These are phyloP conservation scores for Hippoglossus hippoglossus DNA, from an alignment of 2,797 vertebrate genomes.

Conservation along the genomic window DNA sequence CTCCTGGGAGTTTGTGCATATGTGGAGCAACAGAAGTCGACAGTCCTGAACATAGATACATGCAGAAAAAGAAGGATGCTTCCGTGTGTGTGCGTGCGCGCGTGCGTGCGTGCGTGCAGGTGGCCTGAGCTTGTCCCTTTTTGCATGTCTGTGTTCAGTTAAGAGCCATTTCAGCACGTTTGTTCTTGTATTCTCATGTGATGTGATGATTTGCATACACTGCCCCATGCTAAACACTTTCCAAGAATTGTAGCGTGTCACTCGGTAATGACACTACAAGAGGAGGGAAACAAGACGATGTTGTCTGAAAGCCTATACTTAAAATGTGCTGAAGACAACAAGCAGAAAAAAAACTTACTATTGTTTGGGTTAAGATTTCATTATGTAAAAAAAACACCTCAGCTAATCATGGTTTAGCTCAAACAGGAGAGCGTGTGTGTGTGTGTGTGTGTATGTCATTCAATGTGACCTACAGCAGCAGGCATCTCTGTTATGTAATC, in stretches of 20 bases:
- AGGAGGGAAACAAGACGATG: not conserved
- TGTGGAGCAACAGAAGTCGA: slow-evolving; percentile 35
- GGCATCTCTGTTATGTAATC: slow-evolving; percentile 71
- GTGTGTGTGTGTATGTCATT: slow-evolving; percentile 58
- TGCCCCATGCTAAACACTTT: slow-evolving; percentile 10
- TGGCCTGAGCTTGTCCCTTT: not conserved
- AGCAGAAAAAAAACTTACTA: slow-evolving; percentile 8
- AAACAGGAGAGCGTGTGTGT: slow-evolving; percentile 3
- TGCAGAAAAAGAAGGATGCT: slow-evolving; percentile 46
- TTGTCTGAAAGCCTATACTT: slow-evolving; percentile 12
- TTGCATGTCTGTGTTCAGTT: not conserved
- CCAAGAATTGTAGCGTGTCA: slow-evolving; percentile 18
- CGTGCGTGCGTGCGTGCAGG: not conserved
- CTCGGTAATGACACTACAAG: slow-evolving; percentile 12
- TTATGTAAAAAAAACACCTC: not conserved
- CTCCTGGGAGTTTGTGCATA: slow-evolving; percentile 6
- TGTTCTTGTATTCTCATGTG: slow-evolving; percentile 14
- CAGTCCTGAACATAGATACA: slow-evolving; percentile 33
- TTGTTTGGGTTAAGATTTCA: slow-evolving; percentile 16
- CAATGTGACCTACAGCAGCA: slow-evolving; percentile 72
- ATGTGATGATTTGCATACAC: slow-evolving; percentile 27
- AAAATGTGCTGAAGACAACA: slow-evolving; percentile 18
- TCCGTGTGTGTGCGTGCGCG: slow-evolving; percentile 3
- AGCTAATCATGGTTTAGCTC: slow-evolving; percentile 13
- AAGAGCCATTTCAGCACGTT: slow-evolving; percentile 1